Conservation (phyloP, 1,140 invertebrate genomes). For the Drosophila neocordata region DNA sequence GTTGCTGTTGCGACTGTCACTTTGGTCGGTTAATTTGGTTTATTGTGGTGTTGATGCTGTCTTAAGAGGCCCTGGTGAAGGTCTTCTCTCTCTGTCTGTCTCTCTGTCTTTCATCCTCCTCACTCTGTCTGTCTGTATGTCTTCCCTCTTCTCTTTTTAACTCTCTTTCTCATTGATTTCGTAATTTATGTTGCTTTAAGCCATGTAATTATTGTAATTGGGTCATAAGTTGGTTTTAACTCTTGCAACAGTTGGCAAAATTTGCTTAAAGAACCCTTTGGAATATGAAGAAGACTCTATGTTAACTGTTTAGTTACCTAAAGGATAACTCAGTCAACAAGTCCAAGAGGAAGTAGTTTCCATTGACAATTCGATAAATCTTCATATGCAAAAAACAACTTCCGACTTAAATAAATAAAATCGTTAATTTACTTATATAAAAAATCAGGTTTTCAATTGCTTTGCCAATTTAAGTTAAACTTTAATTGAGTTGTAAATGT, state of each 20-base stretch:
- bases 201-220: slow-evolving; percentile 46
- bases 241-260: neutral
- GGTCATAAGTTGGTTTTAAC: slow-evolving; percentile 18
- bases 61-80: slow-evolving; percentile 56
- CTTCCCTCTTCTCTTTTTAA: neutral
- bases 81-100: slow-evolving; percentile 57
- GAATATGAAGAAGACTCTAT: too few species aligned
- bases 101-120: slow-evolving; percentile 8
- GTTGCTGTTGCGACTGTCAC: slow-evolving; percentile 58
- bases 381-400: too few species aligned
- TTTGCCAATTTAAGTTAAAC: neutral
- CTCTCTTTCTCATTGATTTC: slow-evolving; percentile 40
- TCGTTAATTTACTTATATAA: neutral
- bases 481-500: slow-evolving; percentile 3
- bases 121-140: neutral
- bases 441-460: neutral
- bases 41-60: slow-evolving; percentile 54
- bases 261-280: too few species aligned
- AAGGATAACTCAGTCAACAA: too few species aligned
- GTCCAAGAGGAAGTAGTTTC: too few species aligned
- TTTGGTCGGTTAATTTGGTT: slow-evolving; percentile 66
- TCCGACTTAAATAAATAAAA: too few species aligned
- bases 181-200: slow-evolving; percentile 45
- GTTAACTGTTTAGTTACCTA: too few species aligned
- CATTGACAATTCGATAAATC: too few species aligned